phyloP scores from a whole-genome alignment of 2,888 invertebrate genomes.

The Acleris holmiana region DNA sequence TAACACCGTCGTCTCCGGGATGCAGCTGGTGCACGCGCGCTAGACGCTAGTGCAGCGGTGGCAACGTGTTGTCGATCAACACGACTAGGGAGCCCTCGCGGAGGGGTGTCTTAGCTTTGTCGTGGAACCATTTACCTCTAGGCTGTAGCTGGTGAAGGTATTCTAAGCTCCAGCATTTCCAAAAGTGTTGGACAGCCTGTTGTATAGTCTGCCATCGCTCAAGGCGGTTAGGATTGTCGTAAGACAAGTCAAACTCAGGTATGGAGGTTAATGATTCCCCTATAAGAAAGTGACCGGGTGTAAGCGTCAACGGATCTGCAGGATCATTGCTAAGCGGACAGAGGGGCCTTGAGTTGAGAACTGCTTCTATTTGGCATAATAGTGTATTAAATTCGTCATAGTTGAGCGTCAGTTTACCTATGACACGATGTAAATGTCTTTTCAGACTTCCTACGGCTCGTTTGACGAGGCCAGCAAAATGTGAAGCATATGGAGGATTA shows the following conservation, averaged over 20 bases:
- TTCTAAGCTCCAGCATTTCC: conserved; percentile 20
- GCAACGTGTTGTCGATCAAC: too few species aligned
- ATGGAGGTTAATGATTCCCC: conserved; percentile 8
- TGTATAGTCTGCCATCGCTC: conserved; percentile 8
- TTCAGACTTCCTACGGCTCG: conserved; percentile 5
- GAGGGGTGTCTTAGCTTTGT: too few species aligned
- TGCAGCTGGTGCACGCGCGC: too few species aligned
- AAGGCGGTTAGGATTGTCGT: conserved; percentile 7
- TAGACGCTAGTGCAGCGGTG: too few species aligned
- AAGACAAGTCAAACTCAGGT: background rate
- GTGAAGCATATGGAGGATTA: too few species aligned
- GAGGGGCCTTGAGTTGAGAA: conserved; percentile 1
- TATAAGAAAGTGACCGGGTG: conserved; percentile 17
- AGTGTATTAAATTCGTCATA: conserved; percentile 9
- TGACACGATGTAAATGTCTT: background rate
- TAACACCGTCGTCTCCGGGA: too few species aligned
- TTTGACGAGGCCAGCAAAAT: too few species aligned
- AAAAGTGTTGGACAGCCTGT: conserved; percentile 15
- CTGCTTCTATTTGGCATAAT: background rate
- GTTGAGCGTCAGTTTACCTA: background rate
- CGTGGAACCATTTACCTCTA: too few species aligned
- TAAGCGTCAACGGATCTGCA: background rate
- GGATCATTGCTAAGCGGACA: background rate
- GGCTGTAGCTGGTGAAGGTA: too few species aligned
- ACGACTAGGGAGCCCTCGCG: too few species aligned